A percentile compares a stretch with the other conserved stretches of the same genome.
Evolutionary conservation across 1,140 invertebrate species (phyloP).

Genomic region (Doryteuthis pealeii): DNA sequence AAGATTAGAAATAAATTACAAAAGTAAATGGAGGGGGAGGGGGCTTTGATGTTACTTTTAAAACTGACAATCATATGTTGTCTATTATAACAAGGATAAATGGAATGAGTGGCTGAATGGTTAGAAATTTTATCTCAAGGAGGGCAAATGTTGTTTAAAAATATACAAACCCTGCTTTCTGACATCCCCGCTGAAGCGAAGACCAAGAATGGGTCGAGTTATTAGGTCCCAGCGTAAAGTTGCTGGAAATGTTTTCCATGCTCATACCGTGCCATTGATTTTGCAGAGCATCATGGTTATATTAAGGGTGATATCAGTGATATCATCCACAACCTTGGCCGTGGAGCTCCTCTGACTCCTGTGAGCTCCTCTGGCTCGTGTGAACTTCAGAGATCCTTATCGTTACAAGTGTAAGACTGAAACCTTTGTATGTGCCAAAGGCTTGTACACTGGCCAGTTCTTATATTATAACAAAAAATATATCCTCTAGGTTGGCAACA

Average conservation of each 20-base stretch:
- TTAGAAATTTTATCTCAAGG: too few species aligned
- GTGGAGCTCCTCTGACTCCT: slow-evolving; percentile 94
- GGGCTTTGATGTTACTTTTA: too few species aligned
- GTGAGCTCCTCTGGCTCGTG: slow-evolving; percentile 92
- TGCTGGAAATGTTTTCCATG: slow-evolving; percentile 95
- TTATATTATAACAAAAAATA: slow-evolving; percentile 97
- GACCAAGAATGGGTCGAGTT: slow-evolving; percentile 88
- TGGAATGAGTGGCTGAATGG: too few species aligned
- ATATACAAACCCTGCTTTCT: too few species aligned
- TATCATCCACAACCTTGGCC: slow-evolving; percentile 98
- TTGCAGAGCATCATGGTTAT: slow-evolving; percentile 96
- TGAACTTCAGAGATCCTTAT: slow-evolving; percentile 98
- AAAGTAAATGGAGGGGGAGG: too few species aligned
- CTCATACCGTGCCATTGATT: too few species aligned
- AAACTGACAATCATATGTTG: too few species aligned
- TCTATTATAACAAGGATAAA: too few species aligned
- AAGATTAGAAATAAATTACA: too few species aligned
- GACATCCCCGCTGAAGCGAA: too few species aligned
- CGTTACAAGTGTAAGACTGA: slow-evolving; percentile 95
- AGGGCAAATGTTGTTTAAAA: too few species aligned
- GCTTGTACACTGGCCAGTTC: slow-evolving; percentile 99
- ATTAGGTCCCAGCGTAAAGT: slow-evolving; percentile 99
- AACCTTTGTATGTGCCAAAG: slow-evolving; percentile 96
- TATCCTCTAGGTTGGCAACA: slow-evolving; percentile 86
- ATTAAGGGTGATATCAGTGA: slow-evolving; percentile 98